A percentile compares a stretch with the other conserved stretches of the same genome.
Evolutionary conservation across 2,888 invertebrate genomes (phyloP).

Genomic region (Miltochrista miniata): DNA sequence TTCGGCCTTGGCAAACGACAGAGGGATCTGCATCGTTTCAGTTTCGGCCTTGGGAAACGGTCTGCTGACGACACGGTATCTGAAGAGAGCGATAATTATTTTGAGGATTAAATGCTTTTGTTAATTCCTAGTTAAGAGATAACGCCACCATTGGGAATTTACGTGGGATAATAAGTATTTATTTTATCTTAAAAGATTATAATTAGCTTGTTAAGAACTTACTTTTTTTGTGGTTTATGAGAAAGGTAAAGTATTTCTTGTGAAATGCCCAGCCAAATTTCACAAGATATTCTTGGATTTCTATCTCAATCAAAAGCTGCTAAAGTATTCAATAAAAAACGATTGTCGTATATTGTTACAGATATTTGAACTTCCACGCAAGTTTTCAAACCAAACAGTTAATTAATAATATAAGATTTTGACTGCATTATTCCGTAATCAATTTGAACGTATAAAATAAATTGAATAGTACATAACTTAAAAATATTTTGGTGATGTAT

Average conservation of each 20-base stretch:
- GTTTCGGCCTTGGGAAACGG: constrained; percentile 84
- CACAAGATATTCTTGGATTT: constrained; percentile 49
- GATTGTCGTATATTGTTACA: not conserved
- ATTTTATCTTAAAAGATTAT: too few relatives aligned
- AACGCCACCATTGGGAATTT: constrained; percentile 36
- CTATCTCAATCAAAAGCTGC: not conserved
- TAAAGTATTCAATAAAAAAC: not conserved
- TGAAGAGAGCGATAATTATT: constrained; percentile 61
- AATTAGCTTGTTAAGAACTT: too few relatives aligned
- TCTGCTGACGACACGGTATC: constrained; percentile 53
- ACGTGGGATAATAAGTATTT: constrained; percentile 34
- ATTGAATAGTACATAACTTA: constrained; percentile 21
- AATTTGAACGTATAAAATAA: constrained; percentile 25
- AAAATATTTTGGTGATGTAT: constrained; percentile 41
- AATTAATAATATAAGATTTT: constrained; percentile 45
- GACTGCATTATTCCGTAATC: constrained; percentile 51
- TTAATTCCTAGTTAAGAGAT: constrained; percentile 27
- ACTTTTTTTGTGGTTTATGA: too few relatives aligned
- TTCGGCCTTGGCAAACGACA: constrained; percentile 84
- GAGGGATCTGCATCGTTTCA: constrained; percentile 76
- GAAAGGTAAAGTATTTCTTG: constrained; percentile 44
- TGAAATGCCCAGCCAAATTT: constrained; percentile 71
- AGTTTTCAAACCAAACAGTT: constrained; percentile 34
- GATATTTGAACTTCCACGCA: constrained; percentile 26
- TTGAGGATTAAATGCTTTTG: constrained; percentile 55